Evolutionary conservation across 2,113 vertebrate species (phyloP), one percentile per base, ranked within the genome.

Genomic region (Edolisoma coerulescens): DNA sequence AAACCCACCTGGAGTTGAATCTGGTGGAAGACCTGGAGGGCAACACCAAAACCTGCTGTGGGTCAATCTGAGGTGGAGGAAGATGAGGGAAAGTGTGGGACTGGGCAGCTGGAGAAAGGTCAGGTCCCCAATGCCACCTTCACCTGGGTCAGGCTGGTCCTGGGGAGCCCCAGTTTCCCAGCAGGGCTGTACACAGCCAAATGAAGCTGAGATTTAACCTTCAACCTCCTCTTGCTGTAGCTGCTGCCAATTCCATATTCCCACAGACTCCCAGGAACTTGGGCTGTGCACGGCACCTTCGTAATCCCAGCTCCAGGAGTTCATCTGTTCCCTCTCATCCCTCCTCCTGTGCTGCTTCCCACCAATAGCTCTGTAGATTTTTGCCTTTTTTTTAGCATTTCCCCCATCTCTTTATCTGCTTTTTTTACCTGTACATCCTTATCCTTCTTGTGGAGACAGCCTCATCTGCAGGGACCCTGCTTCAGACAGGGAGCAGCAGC

Each of bases 251-350:
- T 91, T 83, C 84, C 28, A 17, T 22, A 16, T 69, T 45, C 50
- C 78, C 60, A 20, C 47, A 6, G 41, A 37, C 45, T 59, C 85
- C 45, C 91, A 50, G 86, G 84, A 84, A 13, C 59, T 87, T 64
- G 2, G 37, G 87, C 91, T 65, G 77, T 26, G 53, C 60, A 26
- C 8, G 6, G 83, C 13, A 16, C 87, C 84, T 41, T 17, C 5
- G 3, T 28, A 69, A 77, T n/a, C 5, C 30, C 54, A 86, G 26
- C 89, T 80, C 61, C 87, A 61, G 22, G 80, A 80, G 39, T 80
- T 93, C 84, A 57, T 90, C 91, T 26, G 3, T 41, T 83, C 76
- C 75, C 76, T 96, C 92, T 88, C 95, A 85, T 90, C 91, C 90
- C 89, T 44, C 11, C 24, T 88, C 79, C 79, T 37, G 16, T 47